These are phyloP conservation scores for Chalcis sispes DNA, from an alignment of 2,888 invertebrate species.

Conservation along the genomic window DNA sequence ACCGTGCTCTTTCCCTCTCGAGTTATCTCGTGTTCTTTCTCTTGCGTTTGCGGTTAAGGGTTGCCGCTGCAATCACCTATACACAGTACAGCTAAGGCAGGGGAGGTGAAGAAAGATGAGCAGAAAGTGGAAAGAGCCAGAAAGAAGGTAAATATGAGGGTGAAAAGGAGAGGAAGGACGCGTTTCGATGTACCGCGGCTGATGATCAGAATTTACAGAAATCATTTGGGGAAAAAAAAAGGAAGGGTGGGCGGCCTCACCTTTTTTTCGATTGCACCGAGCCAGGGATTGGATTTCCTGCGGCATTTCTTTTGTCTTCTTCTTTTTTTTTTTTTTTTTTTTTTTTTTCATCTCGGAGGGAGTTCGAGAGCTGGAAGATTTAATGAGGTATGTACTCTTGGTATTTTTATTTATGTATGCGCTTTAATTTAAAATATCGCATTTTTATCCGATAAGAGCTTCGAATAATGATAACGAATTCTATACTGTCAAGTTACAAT, in stretches of 20 bases:
- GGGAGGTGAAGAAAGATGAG: conserved; percentile 46
- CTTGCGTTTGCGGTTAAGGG: conserved; percentile 54
- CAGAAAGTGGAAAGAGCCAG: not conserved
- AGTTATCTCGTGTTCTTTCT: not conserved
- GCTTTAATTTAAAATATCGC: no score
- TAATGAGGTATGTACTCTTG: not conserved
- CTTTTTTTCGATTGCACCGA: conserved; percentile 1
- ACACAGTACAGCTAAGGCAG: conserved; percentile 8
- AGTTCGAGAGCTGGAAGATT: not conserved
- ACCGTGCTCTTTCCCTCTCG: not conserved
- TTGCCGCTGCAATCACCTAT: conserved; percentile 54
- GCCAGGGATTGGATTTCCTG: conserved; percentile 17
- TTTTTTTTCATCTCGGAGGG: not conserved
- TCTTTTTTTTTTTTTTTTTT: no score
- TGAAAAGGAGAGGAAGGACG: not conserved
- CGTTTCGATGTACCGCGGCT: no score
- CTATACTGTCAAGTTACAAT: no score
- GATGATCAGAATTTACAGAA: conserved; percentile 36
- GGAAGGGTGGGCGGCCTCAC: not conserved
- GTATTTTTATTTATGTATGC: no score
- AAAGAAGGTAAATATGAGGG: conserved; percentile 44
- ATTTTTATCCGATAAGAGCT: no score
- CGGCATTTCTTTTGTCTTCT: no score
- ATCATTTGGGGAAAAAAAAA: conserved; percentile 20
- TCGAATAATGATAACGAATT: no score